A percentile compares a stretch with the other conserved stretches of the same genome.
These are phyloP conservation scores for Pristiophorus japonicus DNA, from an alignment of 2,113 vertebrate genomes.

Conservation along the genomic window DNA sequence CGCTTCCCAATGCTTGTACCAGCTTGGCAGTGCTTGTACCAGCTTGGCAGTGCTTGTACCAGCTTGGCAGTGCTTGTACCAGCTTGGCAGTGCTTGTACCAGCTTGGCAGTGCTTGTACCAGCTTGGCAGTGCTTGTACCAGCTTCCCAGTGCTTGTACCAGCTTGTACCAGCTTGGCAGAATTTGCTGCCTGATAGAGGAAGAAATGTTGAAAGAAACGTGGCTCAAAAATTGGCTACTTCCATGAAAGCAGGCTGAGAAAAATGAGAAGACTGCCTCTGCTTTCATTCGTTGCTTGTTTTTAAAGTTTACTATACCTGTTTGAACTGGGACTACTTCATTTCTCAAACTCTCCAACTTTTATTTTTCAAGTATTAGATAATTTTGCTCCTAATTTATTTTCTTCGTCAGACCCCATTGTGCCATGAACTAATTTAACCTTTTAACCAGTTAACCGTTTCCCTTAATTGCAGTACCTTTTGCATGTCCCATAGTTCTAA, in stretches of 20 bases:
- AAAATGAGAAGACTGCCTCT: not conserved
- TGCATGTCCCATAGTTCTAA: not conserved
- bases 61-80: not conserved
- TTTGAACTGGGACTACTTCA: not conserved
- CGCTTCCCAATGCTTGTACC: no score
- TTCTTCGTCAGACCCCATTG: not conserved
- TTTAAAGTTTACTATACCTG: not conserved
- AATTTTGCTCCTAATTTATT: not conserved
- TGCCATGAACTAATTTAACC: not conserved
- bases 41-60: not conserved
- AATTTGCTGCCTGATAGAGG: not conserved
- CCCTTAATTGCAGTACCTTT: not conserved
- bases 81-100: not conserved
- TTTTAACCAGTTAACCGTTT: not conserved
- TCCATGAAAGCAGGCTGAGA: not conserved
- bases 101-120: not conserved
- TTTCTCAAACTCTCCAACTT: not conserved
- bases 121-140: not conserved
- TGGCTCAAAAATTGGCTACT: not conserved
- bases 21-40: not conserved
- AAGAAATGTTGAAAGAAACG: not conserved
- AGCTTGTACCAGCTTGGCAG: not conserved
- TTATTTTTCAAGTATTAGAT: not conserved
- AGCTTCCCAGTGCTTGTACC: no score
- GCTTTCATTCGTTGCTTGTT: not conserved